Evolutionary conservation across 2,888 invertebrate genomes (phyloP).

Genomic region (Lasioglossum vierecki): DNA sequence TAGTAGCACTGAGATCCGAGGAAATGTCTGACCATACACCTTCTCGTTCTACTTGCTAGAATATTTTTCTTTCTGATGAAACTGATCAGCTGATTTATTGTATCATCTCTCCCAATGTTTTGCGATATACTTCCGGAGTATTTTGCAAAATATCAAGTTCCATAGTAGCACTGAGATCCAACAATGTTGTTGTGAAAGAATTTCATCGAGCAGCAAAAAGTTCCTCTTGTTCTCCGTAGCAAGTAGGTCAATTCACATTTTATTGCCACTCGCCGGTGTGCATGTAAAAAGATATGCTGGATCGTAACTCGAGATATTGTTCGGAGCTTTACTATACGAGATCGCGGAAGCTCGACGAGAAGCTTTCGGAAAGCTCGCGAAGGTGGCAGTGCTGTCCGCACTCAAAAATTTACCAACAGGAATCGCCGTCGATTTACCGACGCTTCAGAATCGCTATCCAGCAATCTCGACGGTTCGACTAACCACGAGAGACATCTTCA

Average conservation of each 20-base stretch:
- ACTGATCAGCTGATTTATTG: neutral
- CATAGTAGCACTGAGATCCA: neutral
- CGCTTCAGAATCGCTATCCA: neutral
- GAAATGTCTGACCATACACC: neutral
- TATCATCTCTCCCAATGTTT: neutral
- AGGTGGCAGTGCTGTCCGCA: slow-evolving; percentile 43
- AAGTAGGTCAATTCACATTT: neutral
- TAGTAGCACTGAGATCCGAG: neutral
- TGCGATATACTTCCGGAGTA: neutral
- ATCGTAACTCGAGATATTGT: slow-evolving; percentile 41
- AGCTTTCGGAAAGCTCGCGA: slow-evolving; percentile 34
- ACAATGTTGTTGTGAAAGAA: neutral
- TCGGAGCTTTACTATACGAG: slow-evolving; percentile 13
- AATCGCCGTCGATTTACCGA: slow-evolving; percentile 42
- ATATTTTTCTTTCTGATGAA: neutral
- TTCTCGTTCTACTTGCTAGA: neutral
- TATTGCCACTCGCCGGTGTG: neutral
- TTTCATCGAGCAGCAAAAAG: too few species aligned
- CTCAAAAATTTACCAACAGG: slow-evolving; percentile 32
- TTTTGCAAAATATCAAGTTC: neutral
- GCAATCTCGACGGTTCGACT: too few species aligned
- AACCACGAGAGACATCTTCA: neutral
- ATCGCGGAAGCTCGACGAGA: neutral
- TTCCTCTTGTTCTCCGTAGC: too few species aligned
- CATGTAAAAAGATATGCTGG: slow-evolving; percentile 3